Conservation (phyloP, 92 coral and sea anemone species). For the Anthopleura xanthogrammica region DNA sequence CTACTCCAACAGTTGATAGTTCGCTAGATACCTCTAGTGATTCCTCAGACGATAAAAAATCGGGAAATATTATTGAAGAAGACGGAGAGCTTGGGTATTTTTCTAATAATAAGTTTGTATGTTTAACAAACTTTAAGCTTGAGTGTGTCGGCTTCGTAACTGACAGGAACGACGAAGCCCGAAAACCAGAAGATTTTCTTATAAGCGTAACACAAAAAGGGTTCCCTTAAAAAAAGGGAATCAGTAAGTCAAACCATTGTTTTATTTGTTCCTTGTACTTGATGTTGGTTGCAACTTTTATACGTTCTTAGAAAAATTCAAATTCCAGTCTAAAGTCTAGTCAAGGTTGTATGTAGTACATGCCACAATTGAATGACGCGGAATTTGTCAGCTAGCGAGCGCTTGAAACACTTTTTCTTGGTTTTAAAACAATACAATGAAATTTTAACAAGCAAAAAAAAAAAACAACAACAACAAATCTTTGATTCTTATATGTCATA, state of each 20-base stretch:
- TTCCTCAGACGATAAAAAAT: not conserved
- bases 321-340: too few species aligned
- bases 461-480: too few species aligned
- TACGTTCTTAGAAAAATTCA: not conserved
- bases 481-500: not conserved
- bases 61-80: constrained; percentile 3
- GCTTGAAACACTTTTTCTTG: too few species aligned
- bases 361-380: too few species aligned
- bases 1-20: not conserved
- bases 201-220: not conserved
- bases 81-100: not conserved
- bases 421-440: too few species aligned
- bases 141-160: not conserved
- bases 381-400: too few species aligned
- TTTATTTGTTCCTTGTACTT: not conserved
- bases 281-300: not conserved
- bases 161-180: not conserved
- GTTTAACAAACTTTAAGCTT: not conserved
- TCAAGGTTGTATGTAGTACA: too few species aligned
- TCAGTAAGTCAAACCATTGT: not conserved
- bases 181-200: not conserved
- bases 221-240: not conserved
- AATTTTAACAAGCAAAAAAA: too few species aligned
- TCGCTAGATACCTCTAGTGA: not conserved
- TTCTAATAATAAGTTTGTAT: not conserved